A percentile compares a stretch with the other conserved stretches of the same genome.
Evolutionary conservation across 2,113 vertebrate genomes (phyloP).

Genomic region (Trinectes maculatus): DNA sequence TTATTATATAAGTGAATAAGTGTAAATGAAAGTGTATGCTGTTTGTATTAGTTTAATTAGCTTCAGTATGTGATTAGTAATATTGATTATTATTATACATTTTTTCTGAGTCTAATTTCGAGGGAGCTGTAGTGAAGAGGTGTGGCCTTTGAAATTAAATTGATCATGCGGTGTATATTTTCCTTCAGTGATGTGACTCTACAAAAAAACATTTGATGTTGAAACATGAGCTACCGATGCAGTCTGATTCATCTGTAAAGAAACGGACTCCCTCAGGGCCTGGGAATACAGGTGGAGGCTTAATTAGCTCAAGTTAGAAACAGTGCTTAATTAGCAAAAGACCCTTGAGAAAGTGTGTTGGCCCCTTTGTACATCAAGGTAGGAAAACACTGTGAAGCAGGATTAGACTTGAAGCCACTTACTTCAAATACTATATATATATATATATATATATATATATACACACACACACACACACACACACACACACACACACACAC

Average conservation of each 20-base stretch:
- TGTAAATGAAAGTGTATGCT: no score
- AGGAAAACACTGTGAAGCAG: neutral
- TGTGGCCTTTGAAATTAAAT: constrained; percentile 8
- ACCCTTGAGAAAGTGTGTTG: constrained; percentile 34
- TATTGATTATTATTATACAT: constrained; percentile 4
- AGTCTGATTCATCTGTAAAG: constrained; percentile 39
- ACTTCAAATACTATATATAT: constrained; percentile 47
- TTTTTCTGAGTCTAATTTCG: neutral
- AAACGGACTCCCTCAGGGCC: constrained; percentile 13
- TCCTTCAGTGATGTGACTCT: neutral
- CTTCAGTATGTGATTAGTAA: neutral
- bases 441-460: no score
- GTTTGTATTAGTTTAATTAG: neutral
- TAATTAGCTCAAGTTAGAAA: constrained; percentile 38
- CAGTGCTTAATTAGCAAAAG: constrained; percentile 41
- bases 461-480: no score
- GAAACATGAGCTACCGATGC: constrained; percentile 23
- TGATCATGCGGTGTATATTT: constrained; percentile 8
- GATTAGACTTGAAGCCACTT: constrained; percentile 43
- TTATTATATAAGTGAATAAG: no score
- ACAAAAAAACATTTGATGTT: constrained; percentile 43
- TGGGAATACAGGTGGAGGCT: constrained; percentile 48
- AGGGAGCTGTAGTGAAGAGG: neutral
- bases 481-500: no score
- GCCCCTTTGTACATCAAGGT: constrained; percentile 58